A percentile compares a stretch with the other conserved stretches of the same genome.
Conservation (phyloP, 2,888 invertebrate genomes). For the Acronicta psi region DNA sequence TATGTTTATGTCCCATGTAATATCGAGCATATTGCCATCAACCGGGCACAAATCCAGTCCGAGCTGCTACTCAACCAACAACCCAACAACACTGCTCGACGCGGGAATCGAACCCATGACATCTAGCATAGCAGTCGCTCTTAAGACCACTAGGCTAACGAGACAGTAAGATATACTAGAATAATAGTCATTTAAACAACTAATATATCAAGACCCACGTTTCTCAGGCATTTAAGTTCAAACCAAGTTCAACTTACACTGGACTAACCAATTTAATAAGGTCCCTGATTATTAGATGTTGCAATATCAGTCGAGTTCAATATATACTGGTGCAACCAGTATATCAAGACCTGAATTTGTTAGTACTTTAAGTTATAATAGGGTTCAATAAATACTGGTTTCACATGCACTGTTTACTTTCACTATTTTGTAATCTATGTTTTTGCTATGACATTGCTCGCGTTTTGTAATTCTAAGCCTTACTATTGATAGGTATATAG, state of each 20-base stretch:
- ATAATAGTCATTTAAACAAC: not conserved
- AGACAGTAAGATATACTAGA: too few relatives aligned
- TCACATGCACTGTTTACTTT: conserved; percentile 31
- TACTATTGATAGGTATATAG: not conserved
- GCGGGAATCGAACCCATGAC: too few relatives aligned
- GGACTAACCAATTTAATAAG: not conserved
- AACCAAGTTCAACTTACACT: not conserved
- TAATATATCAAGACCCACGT: not conserved
- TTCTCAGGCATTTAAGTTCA: not conserved
- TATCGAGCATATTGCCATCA: too few relatives aligned
- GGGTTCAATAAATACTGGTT: conserved; percentile 15
- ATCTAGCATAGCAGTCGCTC: too few relatives aligned
- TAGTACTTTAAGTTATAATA: not conserved
- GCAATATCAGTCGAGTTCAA: not conserved
- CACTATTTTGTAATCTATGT: conserved; percentile 32
- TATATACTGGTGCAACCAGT: conserved; percentile 1
- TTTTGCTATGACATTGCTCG: conserved; percentile 24
- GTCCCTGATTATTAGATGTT: not conserved
- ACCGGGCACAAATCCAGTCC: too few relatives aligned
- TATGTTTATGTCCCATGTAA: too few relatives aligned
- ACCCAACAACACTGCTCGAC: too few relatives aligned
- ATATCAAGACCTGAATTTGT: not conserved
- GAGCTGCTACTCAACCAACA: too few relatives aligned
- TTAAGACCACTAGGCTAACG: too few relatives aligned
- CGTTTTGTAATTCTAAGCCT: conserved; percentile 30